Conservation (phyloP, 2,113 vertebrate species). For the Burhinus bistriatus region DNA sequence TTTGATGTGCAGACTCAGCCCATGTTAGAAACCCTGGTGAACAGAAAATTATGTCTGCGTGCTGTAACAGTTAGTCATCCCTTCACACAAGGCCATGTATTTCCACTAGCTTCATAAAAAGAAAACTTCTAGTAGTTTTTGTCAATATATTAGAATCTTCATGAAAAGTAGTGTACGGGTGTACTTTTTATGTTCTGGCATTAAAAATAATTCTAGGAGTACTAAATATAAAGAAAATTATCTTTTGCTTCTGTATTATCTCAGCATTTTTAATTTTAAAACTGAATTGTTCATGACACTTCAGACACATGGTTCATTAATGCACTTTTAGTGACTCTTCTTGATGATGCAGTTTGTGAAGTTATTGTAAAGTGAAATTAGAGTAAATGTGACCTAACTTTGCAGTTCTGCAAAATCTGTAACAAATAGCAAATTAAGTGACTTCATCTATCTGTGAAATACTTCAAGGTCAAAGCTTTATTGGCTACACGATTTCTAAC, state of each 20-base stretch:
- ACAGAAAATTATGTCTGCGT: accelerated
- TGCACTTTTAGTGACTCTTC: not conserved
- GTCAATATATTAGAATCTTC: not conserved
- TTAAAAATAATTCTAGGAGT: not conserved
- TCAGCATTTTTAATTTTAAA: not conserved
- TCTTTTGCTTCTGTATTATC: not conserved
- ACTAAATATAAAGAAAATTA: not conserved
- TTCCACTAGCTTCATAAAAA: not conserved
- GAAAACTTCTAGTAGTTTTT: not conserved
- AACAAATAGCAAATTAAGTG: conserved; percentile 52
- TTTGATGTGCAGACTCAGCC: not conserved
- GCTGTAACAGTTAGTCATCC: not conserved
- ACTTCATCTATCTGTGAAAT: conserved; percentile 72
- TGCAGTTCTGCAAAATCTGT: conserved; percentile 36
- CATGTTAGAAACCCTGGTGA: not conserved
- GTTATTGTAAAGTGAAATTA: not conserved
- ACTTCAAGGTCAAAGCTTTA: conserved; percentile 73
- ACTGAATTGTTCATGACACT: not conserved
- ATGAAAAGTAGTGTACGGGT: not conserved
- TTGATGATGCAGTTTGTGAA: not conserved
- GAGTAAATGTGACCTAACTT: conserved; percentile 21
- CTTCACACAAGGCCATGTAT: not conserved
- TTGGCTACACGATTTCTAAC: conserved; percentile 71
- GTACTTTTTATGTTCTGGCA: not conserved
- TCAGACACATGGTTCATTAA: not conserved